Evolutionary conservation across 2,888 invertebrate species (phyloP).

Genomic region (Polyommatus iphigenia): DNA sequence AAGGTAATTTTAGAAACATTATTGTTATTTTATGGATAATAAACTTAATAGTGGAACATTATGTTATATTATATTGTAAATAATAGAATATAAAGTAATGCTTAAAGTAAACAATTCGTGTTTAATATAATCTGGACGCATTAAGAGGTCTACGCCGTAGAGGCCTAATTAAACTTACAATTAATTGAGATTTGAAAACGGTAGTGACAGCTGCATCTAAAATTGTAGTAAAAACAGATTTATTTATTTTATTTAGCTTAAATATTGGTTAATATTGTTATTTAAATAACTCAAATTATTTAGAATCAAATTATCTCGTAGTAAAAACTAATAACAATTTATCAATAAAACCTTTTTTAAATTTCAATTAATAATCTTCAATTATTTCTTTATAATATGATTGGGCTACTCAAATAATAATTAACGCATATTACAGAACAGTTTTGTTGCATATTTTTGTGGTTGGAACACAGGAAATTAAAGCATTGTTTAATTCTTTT

Average conservation of each 20-base stretch:
- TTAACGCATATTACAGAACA: neutral
- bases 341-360: neutral
- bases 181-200: neutral
- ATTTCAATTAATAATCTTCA: neutral
- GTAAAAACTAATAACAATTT: neutral
- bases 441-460: neutral
- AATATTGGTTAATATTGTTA: too few species aligned
- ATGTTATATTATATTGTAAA: neutral
- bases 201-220: neutral
- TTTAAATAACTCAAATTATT: neutral
- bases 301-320: neutral
- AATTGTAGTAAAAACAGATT: neutral
- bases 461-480: neutral
- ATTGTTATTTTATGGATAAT: neutral
- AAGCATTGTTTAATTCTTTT: neutral
- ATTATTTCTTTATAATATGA: too few species aligned
- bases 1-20: neutral
- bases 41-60: neutral
- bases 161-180: neutral
- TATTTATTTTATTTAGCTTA: too few species aligned
- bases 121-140: neutral
- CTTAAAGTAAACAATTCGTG: neutral
- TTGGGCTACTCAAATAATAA: neutral
- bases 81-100: neutral
- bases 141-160: neutral